These are phyloP conservation scores for Jacana jacana DNA, from an alignment of 2,113 vertebrate genomes.

Conservation along the genomic window DNA sequence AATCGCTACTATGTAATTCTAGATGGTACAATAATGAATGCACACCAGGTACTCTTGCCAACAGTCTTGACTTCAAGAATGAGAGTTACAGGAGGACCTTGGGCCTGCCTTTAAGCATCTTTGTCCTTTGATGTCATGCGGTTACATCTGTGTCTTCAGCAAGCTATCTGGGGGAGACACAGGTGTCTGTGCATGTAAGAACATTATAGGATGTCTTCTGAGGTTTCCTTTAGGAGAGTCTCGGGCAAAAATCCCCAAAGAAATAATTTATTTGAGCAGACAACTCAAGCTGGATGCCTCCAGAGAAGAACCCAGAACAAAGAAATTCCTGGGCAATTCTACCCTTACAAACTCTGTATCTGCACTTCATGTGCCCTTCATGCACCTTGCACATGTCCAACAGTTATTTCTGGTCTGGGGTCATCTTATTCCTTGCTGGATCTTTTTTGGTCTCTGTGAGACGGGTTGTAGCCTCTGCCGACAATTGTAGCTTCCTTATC, in stretches of 20 bases:
- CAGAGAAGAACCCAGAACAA: background rate
- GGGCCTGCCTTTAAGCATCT: background rate
- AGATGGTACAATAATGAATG: background rate
- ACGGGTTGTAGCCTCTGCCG: background rate
- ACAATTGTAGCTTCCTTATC: background rate
- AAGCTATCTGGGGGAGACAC: background rate
- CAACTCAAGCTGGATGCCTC: background rate
- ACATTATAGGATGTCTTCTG: too few species aligned
- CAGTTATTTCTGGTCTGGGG: background rate
- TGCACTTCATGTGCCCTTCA: background rate
- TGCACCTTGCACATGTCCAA: background rate
- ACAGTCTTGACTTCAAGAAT: background rate
- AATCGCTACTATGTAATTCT: background rate
- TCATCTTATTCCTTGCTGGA: background rate
- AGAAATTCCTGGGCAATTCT: background rate
- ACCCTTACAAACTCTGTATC: background rate
- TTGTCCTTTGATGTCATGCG: background rate
- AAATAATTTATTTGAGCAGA: background rate
- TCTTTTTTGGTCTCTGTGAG: background rate
- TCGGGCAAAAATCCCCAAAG: background rate
- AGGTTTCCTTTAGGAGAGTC: background rate
- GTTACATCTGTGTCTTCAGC: background rate
- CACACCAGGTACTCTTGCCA: background rate
- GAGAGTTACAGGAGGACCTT: background rate
- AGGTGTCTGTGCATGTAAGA: background rate